These are phyloP conservation scores for Umimayanthus chanpuru DNA, from an alignment of 92 coral and sea anemone genomes.

Conservation along the genomic window DNA sequence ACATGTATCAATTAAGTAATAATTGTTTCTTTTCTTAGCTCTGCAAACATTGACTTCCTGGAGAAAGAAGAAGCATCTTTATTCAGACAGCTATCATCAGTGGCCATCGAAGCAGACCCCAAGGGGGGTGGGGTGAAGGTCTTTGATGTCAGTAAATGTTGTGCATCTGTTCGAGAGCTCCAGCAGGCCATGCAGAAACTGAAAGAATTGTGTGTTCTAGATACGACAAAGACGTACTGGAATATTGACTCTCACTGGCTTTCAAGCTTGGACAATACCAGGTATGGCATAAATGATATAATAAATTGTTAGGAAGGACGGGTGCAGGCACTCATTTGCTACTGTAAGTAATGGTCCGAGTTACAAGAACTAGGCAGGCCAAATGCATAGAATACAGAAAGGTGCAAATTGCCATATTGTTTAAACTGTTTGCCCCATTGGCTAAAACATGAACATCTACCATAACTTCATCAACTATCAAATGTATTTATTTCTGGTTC, in stretches of 20 bases:
- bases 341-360: no score
- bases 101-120: slow-evolving; percentile 75
- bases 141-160: slow-evolving; percentile 68
- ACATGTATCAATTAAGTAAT: not conserved
- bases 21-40: slow-evolving; percentile 54
- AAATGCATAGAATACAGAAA: no score
- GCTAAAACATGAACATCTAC: no score
- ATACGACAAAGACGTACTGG: slow-evolving; percentile 89
- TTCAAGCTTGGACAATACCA: slow-evolving; percentile 84
- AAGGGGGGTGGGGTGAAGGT: slow-evolving; percentile 76
- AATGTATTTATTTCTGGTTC: no score
- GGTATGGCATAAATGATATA: slow-evolving; percentile 60
- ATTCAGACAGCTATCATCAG: slow-evolving; percentile 74
- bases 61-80: slow-evolving; percentile 88
- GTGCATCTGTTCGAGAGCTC: slow-evolving; percentile 76
- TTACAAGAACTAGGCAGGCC: no score
- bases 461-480: no score
- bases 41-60: slow-evolving; percentile 75
- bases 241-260: slow-evolving; percentile 85
- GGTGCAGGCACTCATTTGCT: not conserved
- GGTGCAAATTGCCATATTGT: no score
- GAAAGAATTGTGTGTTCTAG: slow-evolving; percentile 87
- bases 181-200: slow-evolving; percentile 76
- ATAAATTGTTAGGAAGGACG: not conserved
- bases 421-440: no score